Evolutionary conservation across 2,797 vertebrate genomes (phyloP).

Genomic region (Pangasius krempfi): DNA sequence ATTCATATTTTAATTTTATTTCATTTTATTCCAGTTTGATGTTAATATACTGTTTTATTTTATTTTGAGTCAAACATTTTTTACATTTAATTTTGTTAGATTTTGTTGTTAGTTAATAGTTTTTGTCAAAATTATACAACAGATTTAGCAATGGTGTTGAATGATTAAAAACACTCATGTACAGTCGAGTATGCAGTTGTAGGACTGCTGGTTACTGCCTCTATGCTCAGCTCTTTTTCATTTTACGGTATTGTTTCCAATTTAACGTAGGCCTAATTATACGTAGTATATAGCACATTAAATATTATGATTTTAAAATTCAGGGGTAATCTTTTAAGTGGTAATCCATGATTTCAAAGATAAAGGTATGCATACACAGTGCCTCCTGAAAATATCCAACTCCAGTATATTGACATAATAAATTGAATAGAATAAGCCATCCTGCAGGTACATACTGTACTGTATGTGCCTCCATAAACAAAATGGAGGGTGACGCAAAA

Average conservation of each 20-base stretch:
- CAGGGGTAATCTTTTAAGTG: not conserved
- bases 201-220: not conserved
- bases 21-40: not conserved
- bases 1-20: not conserved
- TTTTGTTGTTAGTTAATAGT: too few species aligned
- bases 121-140: not conserved
- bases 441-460: not conserved
- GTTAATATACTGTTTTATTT: not conserved
- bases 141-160: not conserved
- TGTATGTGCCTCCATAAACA: not conserved
- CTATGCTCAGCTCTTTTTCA: not conserved
- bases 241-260: not conserved
- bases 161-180: not conserved
- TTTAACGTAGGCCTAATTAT: not conserved
- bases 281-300: not conserved
- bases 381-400: not conserved
- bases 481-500: not conserved
- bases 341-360: not conserved
- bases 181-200: not conserved
- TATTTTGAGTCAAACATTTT: not conserved
- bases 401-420: not conserved
- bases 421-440: not conserved
- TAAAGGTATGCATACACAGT: not conserved
- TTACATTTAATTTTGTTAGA: not conserved
- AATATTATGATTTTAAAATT: constrained; percentile 5